phyloP scores from a whole-genome alignment of 2,888 invertebrate genomes.

The Eilema caniola region DNA sequence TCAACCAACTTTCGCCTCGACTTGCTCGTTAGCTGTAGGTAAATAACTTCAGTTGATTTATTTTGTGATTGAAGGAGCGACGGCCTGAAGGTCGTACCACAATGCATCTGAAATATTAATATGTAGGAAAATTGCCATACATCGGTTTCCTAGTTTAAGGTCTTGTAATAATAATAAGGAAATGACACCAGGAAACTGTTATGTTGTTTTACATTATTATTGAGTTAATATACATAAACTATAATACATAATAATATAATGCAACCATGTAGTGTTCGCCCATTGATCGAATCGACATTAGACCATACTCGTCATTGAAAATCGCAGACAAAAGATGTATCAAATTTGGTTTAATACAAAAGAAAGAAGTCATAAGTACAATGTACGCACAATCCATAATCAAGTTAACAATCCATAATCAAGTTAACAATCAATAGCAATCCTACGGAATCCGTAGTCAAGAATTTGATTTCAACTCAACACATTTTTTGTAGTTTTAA shows the following conservation, averaged over 20 bases:
- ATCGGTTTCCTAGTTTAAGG: constrained; percentile 7
- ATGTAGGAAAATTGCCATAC: background rate
- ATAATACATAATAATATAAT: background rate
- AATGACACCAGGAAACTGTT: background rate
- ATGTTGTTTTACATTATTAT: constrained; percentile 1
- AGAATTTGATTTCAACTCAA: background rate
- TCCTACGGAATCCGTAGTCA: background rate
- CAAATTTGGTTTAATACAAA: background rate
- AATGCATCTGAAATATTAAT: constrained; percentile 28
- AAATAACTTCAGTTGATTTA: constrained; percentile 53
- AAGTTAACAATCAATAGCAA: background rate
- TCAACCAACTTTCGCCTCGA: constrained; percentile 46
- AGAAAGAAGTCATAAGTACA: background rate
- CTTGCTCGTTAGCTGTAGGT: constrained; percentile 43
- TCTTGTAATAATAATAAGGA: background rate
- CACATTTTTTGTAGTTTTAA: background rate
- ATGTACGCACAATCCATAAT: background rate
- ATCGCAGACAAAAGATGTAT: too few species aligned
- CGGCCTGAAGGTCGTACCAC: constrained; percentile 43
- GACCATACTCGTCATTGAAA: too few species aligned
- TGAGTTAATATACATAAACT: background rate
- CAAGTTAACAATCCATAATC: background rate
- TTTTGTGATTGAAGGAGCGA: constrained; percentile 44
- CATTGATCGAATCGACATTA: background rate
- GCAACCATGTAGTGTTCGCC: background rate